Conservation (phyloP, 2,797 vertebrate genomes). For the Sebastes vulpes region DNA sequence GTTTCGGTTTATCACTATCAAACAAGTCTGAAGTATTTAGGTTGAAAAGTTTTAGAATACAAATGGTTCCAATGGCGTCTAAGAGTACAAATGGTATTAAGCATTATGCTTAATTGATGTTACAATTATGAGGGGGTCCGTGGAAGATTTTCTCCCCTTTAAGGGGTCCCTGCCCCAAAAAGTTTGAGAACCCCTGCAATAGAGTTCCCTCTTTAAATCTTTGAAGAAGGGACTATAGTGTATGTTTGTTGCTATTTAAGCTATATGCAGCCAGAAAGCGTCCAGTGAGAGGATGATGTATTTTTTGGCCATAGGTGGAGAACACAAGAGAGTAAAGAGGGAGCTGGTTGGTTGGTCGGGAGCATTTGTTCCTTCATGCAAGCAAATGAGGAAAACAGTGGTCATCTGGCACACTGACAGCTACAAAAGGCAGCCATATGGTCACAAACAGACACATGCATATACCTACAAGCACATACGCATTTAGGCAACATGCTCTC, state of each 20-base stretch:
- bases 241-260: slow-evolving; percentile 9
- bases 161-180: too few species aligned
- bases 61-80: too few species aligned
- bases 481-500: slow-evolving; percentile 19
- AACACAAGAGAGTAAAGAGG: slow-evolving; percentile 27
- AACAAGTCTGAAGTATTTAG: too few species aligned
- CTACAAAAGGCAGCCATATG: slow-evolving; percentile 80
- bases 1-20: too few species aligned
- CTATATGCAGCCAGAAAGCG: slow-evolving; percentile 1
- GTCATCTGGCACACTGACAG: slow-evolving; percentile 77
- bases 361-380: slow-evolving; percentile 69
- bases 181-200: too few species aligned
- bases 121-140: too few species aligned
- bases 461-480: slow-evolving; percentile 1
- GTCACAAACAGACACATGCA: slow-evolving; percentile 16
- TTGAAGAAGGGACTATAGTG: not conserved
- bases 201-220: not conserved
- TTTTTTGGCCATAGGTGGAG: slow-evolving; percentile 9
- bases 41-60: too few species aligned
- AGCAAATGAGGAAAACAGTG: slow-evolving; percentile 60
- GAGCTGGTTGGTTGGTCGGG: slow-evolving; percentile 37
- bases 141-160: too few species aligned
- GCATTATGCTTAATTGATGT: too few species aligned
- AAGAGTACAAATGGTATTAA: too few species aligned
- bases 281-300: slow-evolving; percentile 14